Evolutionary conservation across 2,113 vertebrate genomes (phyloP), one percentile per base, ranked within the genome.

Genomic region (Todiramphus chloris): DNA sequence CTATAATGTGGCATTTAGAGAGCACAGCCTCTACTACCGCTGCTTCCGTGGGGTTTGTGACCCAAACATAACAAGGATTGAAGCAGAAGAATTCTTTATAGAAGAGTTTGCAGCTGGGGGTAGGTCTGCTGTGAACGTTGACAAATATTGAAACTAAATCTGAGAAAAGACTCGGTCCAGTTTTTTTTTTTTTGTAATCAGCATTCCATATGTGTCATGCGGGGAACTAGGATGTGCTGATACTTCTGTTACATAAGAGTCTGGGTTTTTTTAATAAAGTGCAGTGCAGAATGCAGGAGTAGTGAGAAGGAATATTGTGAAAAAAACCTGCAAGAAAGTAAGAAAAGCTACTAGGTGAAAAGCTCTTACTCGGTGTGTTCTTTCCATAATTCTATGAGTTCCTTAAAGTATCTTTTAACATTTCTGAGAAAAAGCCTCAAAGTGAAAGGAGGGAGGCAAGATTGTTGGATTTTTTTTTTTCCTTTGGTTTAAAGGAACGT

Each of bases 71-170:
- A 48, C 59, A 6, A 53, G 88, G 87, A 51, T 86, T 95, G 83
- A 83, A 87, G 78, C 18, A 90, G 83, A 70, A 35, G 66, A 81
- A 77, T 69, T 76, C 58, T 73, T 53, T 44, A 10, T 33, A 1
- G 58, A 48, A 64, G 53, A 56, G 69, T 82, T 60, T 85, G 91
- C 48, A 48, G 39, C 19, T 15, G 3, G 24, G 81, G 56, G 56
- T 78, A 51, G 56, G 51, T 83, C 73, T 72, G 93, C 33, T 53
- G 39, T 31, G 56, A 53, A 60, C 81, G 73, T 90, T 90, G 93
- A 92, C 85, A 96, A 96, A 96, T 93, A 90, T 2, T 85, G 93
- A 94, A 96, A 93, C 73, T 72, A 50, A 91, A 87, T 82, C 87
- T 53, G 83, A 93, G 68, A 68, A 75, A 86, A 73, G 33, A 23